A percentile compares a stretch with the other conserved stretches of the same genome.
These are phyloP conservation scores for Tyria jacobaeae DNA, from an alignment of 2,888 invertebrate genomes.

Conservation along the genomic window DNA sequence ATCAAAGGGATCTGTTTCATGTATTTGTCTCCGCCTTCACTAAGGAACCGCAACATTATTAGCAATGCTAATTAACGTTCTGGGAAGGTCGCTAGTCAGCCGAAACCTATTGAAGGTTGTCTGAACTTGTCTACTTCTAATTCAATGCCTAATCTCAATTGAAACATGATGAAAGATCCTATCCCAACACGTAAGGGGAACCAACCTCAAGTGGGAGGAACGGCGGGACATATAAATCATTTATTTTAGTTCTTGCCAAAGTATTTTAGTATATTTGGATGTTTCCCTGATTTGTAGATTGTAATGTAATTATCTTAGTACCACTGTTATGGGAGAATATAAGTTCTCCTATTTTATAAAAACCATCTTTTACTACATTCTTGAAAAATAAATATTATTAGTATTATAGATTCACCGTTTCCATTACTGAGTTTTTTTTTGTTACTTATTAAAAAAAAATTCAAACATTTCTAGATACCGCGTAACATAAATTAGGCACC, in stretches of 20 bases:
- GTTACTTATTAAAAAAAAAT: too few relatives aligned
- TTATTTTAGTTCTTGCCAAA: background rate
- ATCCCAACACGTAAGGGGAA: constrained; percentile 19
- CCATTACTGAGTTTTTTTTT: too few relatives aligned
- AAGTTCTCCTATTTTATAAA: too few relatives aligned
- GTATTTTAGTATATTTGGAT: background rate
- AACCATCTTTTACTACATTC: too few relatives aligned
- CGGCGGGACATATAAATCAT: background rate
- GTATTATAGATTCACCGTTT: too few relatives aligned
- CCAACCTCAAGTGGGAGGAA: constrained; percentile 11
- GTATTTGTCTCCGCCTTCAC: constrained; percentile 14
- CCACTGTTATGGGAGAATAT: too few relatives aligned
- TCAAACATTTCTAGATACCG: too few relatives aligned
- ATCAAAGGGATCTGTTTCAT: constrained; percentile 23
- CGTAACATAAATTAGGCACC: too few relatives aligned
- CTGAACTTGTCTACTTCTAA: constrained; percentile 27
- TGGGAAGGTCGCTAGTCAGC: constrained; percentile 38
- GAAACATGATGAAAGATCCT: constrained; percentile 42
- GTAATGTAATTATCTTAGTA: too few relatives aligned
- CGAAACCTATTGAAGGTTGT: constrained; percentile 31
- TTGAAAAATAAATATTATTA: too few relatives aligned
- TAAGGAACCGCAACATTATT: constrained; percentile 46
- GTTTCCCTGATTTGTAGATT: too few relatives aligned
- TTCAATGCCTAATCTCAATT: constrained; percentile 47
- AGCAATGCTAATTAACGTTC: constrained; percentile 60